A percentile compares a stretch with the other conserved stretches of the same genome.
Evolutionary conservation across 2,797 vertebrate species (phyloP).

Genomic region (Spinibarbus caldwelli): DNA sequence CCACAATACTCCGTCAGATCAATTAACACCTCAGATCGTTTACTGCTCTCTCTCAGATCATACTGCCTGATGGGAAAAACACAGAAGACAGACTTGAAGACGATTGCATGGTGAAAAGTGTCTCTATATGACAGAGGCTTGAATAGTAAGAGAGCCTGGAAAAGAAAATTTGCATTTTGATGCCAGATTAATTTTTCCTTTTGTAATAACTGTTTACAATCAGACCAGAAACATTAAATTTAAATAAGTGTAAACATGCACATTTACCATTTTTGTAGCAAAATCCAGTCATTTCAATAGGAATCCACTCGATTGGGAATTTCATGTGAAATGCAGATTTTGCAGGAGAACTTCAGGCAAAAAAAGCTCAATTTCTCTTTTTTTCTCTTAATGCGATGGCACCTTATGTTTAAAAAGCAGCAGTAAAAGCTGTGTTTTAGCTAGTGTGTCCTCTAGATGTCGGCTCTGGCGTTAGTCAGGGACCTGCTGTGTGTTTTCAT

Average conservation of each 20-base stretch:
- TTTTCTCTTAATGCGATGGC: no score
- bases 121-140: not conserved
- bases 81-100: not conserved
- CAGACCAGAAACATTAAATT: no score
- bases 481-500: slow-evolving; percentile 8
- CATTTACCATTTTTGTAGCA: no score
- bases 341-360: no score
- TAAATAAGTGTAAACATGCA: no score
- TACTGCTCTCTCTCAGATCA: slow-evolving; percentile 95
- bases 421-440: not conserved
- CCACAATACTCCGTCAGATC: slow-evolving; percentile 97
- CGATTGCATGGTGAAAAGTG: not conserved
- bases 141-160: not conserved
- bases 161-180: no score
- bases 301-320: no score
- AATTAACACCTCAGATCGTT: slow-evolving; percentile 94
- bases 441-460: not conserved
- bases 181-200: not conserved
- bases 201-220: not conserved
- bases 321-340: no score
- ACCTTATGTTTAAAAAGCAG: not conserved
- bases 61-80: slow-evolving; percentile 84
- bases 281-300: no score
- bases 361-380: no score
- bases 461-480: not conserved